Conservation (phyloP, 2,113 vertebrate species). For the Misgurnus anguillicaudatus region DNA sequence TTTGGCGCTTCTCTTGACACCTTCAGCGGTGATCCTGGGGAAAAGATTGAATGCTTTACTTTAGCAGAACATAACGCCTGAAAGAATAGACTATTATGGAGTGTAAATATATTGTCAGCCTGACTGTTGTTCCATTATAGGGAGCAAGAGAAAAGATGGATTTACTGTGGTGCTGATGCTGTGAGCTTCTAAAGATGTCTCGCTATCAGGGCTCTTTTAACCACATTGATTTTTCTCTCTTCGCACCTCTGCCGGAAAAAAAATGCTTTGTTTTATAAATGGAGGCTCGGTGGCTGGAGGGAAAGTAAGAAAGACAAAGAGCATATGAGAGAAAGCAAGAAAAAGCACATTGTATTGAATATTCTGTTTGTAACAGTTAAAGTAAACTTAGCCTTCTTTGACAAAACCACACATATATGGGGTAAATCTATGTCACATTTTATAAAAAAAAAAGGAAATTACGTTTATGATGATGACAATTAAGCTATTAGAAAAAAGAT, state of each 20-base stretch:
- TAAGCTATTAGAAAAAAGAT: too few species aligned
- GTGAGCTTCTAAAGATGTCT: slow-evolving; percentile 13
- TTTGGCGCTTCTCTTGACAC: not conserved
- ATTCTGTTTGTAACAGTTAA: not conserved
- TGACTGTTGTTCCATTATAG: not conserved
- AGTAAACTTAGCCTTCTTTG: not conserved
- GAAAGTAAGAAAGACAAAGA: slow-evolving; percentile 14
- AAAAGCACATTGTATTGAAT: not conserved
- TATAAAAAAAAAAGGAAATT: not conserved
- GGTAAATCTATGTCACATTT: not conserved
- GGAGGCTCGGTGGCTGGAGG: not conserved
- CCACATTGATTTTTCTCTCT: slow-evolving; percentile 57
- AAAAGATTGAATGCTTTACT: slow-evolving; percentile 11
- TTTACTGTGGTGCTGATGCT: not conserved
- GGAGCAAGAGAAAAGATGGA: not conserved
- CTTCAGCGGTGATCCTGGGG: not conserved
- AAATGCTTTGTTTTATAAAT: slow-evolving; percentile 10
- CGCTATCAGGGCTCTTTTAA: slow-evolving; percentile 43
- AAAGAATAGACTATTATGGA: not conserved
- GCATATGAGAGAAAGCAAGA: not conserved
- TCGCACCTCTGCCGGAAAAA: slow-evolving; percentile 23
- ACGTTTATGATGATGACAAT: too few species aligned
- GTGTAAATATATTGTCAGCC: slow-evolving; percentile 17
- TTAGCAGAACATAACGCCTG: not conserved
- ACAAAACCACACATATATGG: too few species aligned